phyloP scores from a whole-genome alignment of 2,113 vertebrate species.

The Caretta caretta region DNA sequence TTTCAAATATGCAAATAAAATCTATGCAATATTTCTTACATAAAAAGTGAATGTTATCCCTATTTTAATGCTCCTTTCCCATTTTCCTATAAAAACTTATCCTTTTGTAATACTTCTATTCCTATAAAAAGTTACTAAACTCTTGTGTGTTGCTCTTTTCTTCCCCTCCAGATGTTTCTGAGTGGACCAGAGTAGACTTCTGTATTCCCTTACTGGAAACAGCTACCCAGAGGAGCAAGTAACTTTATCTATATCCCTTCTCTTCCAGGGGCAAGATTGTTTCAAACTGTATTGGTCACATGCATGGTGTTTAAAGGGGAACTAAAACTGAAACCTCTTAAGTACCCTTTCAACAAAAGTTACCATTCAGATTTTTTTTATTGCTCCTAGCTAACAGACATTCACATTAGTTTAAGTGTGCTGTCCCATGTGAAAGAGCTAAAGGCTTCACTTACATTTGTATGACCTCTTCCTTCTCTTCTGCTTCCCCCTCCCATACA shows the following conservation, averaged over 20 bases:
- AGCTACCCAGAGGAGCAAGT: neutral
- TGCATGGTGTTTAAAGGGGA: neutral
- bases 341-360: neutral
- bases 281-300: neutral
- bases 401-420: neutral
- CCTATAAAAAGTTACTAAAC: neutral
- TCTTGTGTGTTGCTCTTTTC: neutral
- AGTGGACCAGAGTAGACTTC: constrained; percentile 29
- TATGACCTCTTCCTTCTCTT: neutral
- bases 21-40: neutral
- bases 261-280: neutral
- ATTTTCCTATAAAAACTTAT: neutral
- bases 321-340: neutral
- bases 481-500: neutral
- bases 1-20: neutral
- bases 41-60: neutral
- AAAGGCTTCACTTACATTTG: neutral
- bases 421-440: neutral
- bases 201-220: neutral
- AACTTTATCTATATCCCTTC: neutral
- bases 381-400: neutral
- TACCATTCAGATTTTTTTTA: fast-evolving
- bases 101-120: neutral
- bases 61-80: neutral
- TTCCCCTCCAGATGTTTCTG: constrained; percentile 71